Evolutionary conservation across 1,140 invertebrate species (phyloP), one percentile per base, ranked within the genome.

Genomic region (Acromyrmex echinatior): DNA sequence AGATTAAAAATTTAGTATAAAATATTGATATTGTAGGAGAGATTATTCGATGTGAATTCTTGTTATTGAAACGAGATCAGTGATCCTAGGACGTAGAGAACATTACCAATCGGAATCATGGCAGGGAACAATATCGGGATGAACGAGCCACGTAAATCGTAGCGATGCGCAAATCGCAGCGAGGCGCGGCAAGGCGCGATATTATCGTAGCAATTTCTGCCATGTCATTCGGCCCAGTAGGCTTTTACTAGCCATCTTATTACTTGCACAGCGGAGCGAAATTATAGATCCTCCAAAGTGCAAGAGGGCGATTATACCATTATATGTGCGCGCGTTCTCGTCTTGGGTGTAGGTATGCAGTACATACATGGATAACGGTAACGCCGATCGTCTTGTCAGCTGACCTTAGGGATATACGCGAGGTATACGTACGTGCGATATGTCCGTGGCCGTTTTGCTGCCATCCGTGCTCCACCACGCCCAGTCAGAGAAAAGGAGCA

Each of bases 331-430:
- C 45, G 9, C 28, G 18, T 10, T 58, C 18, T 74, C 53, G 10
- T 74, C 21, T 25, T 28, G 82, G 63, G 49, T 62, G 62, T 79
- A 79, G 63, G 14, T 79, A 58, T 35, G 45, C 51, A 3, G 21
- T 53, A 65, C 35, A n/a, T 79, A 82, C 21, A 63, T 60, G 45
- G 10, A 70, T 87, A 87, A 87, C 86, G 86, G 86, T 87, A 87
- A 85, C 68, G 16, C 53, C 79, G 66, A 82, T 58, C 86, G 81
- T 56, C 51, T 76, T 85, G 80, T 85, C 80, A 85, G 63, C 66
- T 85, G 86, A 85, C 86, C 80, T 74, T 65, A 85, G 58, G 70
- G 60, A 86, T 68, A 85, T 87, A 85, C 82, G 21, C 49, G 21
- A 53, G 28, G 18, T 65, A 45, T 78, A 58, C 39, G 53, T 60